Evolutionary conservation across 1,140 invertebrate species (phyloP).

Genomic region (Tigriopus japonicus): DNA sequence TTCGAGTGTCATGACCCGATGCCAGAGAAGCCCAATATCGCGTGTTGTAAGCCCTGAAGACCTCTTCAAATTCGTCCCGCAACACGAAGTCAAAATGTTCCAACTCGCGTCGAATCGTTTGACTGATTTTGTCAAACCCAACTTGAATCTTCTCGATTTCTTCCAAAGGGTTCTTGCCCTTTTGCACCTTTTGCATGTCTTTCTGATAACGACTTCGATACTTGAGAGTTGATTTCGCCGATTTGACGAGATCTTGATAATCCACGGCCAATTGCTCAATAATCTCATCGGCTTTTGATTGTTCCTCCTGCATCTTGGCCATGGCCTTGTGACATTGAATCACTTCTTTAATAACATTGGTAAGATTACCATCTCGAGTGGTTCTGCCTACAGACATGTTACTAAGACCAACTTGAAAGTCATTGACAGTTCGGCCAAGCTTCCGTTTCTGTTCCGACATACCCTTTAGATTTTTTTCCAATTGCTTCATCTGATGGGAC

Average conservation of each 20-base stretch:
- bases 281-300: background rate
- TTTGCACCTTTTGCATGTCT: background rate
- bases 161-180: background rate
- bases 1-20: no score
- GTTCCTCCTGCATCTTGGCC: background rate
- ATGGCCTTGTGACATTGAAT: background rate
- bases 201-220: background rate
- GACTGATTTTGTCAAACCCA: background rate
- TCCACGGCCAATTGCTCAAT: constrained; percentile 1
- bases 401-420: background rate
- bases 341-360: background rate
- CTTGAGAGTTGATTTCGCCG: background rate
- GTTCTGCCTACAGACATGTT: background rate
- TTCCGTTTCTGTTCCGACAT: background rate
- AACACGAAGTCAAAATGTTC: background rate
- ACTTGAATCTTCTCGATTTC: background rate
- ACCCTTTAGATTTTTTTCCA: background rate
- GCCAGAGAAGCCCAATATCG: background rate
- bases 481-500: background rate
- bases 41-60: background rate
- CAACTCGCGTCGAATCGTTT: background rate
- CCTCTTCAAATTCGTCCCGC: background rate
- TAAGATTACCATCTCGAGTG: background rate
- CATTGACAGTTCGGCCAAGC: background rate
- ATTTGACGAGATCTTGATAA: background rate